Percentiles rank a stretch among this genome's conserved stretches.
phyloP scores from a whole-genome alignment of 53 echinoderm and acorn worm species.

The Apostichopus leukothele region DNA sequence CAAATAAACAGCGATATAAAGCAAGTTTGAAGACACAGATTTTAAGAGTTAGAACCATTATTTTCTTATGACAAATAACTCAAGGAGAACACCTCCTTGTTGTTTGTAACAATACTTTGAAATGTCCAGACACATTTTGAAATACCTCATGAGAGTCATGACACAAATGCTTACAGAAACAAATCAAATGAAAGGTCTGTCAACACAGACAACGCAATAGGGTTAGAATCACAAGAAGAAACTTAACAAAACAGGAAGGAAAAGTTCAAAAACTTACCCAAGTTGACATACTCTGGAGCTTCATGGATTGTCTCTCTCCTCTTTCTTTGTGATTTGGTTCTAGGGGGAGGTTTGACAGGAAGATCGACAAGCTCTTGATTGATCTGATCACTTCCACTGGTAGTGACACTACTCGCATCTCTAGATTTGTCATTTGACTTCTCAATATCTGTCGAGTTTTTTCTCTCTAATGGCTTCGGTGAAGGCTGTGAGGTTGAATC shows the following conservation, averaged over 20 bases:
- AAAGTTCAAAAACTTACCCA: neutral
- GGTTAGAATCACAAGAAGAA: too few relatives aligned
- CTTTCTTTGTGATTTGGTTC: slow-evolving; percentile 30
- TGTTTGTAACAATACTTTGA: too few relatives aligned
- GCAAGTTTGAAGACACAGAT: too few relatives aligned
- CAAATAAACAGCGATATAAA: too few relatives aligned
- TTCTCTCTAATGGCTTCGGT: neutral
- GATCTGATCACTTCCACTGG: neutral
- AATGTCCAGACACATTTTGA: too few relatives aligned
- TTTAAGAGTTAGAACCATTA: too few relatives aligned
- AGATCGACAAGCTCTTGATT: neutral
- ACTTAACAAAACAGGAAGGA: neutral
- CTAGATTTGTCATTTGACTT: neutral
- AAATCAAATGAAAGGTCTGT: too few relatives aligned
- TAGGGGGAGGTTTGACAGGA: slow-evolving; percentile 25
- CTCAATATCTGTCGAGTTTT: neutral
- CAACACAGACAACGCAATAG: too few relatives aligned
- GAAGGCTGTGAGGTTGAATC: slow-evolving; percentile 2
- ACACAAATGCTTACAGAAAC: too few relatives aligned
- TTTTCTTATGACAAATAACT: too few relatives aligned
- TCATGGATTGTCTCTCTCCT: slow-evolving; percentile 24
- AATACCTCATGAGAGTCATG: too few relatives aligned
- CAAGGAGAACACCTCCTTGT: too few relatives aligned
- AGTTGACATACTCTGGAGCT: slow-evolving; percentile 44
- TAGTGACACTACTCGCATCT: neutral